Conservation (phyloP, 1,140 invertebrate genomes). For the Maniola jurtina region DNA sequence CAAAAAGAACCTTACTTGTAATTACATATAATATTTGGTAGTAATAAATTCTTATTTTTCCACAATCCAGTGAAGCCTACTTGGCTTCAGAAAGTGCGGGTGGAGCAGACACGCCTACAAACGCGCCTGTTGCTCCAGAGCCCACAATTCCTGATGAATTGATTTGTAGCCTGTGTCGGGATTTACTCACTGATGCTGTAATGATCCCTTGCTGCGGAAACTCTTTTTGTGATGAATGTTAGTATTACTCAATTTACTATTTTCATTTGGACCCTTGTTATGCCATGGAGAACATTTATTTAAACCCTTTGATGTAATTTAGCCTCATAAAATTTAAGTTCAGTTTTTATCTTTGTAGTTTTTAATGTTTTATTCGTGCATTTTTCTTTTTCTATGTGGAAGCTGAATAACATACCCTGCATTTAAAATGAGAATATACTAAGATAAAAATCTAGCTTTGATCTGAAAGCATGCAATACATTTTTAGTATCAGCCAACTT, state of each 20-base stretch:
- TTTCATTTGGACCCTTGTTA: no score
- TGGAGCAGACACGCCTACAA: slow-evolving; percentile 70
- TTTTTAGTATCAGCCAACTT: neutral
- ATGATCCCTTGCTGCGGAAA: slow-evolving; percentile 98
- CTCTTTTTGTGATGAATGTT: slow-evolving; percentile 99
- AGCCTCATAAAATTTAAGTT: no score
- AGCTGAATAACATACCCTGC: no score
- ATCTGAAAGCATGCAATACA: no score
- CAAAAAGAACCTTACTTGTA: no score
- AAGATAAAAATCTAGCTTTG: no score
- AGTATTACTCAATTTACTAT: slow-evolving; percentile 49
- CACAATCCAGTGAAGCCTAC: slow-evolving; percentile 85
- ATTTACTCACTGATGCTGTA: slow-evolving; percentile 96
- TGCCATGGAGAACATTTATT: no score
- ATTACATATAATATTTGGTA: neutral
- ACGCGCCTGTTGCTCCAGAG: slow-evolving; percentile 78
- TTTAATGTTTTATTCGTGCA: no score
- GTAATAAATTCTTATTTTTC: neutral
- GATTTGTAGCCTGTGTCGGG: slow-evolving; percentile 94
- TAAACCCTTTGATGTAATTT: no score
- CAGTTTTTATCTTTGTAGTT: no score
- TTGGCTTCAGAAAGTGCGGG: slow-evolving; percentile 83
- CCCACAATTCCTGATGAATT: slow-evolving; percentile 94
- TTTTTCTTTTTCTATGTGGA: no score
- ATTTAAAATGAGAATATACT: no score